Percentiles rank a stretch among this genome's conserved stretches.
Conservation (phyloP, 2,113 vertebrate species). For the Himantopus leucocephalus region DNA sequence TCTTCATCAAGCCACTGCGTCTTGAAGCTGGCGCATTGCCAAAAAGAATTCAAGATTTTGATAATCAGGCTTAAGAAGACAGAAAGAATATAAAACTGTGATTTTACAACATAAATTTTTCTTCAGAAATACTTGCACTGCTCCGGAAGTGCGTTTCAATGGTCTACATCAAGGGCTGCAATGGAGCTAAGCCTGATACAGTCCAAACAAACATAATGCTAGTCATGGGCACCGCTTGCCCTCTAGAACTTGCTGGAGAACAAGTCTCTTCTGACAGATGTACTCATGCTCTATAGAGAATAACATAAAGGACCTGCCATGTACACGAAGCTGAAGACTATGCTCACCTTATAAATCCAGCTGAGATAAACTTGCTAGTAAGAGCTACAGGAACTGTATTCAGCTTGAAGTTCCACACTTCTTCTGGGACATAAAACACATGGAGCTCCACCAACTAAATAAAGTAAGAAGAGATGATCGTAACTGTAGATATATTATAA, state of each 20-base stretch:
- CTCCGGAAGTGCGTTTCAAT: not conserved
- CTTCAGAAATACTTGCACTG: not conserved
- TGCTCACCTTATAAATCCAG: conserved; percentile 89
- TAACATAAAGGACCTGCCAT: not conserved
- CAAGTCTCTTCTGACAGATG: not conserved
- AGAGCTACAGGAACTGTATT: conserved; percentile 85
- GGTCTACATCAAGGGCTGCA: not conserved
- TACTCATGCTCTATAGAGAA: not conserved
- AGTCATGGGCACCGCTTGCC: not conserved
- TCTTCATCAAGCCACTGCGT: not conserved
- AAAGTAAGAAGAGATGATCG: conserved; percentile 16
- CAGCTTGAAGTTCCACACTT: conserved; percentile 87
- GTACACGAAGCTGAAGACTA: not conserved
- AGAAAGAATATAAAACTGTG: not conserved
- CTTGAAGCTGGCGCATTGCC: not conserved
- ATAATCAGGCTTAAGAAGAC: not conserved
- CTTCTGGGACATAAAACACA: conserved; percentile 87
- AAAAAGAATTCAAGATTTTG: not conserved
- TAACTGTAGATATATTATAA: conserved; percentile 7
- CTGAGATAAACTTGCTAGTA: conserved; percentile 84
- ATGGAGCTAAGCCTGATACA: not conserved
- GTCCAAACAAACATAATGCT: not conserved
- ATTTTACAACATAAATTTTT: not conserved
- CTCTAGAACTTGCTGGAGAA: not conserved
- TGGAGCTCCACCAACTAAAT: conserved; percentile 89